Evolutionary conservation across 2,888 invertebrate genomes (phyloP).

Genomic region (Gastracanthus pulcherrimus): DNA sequence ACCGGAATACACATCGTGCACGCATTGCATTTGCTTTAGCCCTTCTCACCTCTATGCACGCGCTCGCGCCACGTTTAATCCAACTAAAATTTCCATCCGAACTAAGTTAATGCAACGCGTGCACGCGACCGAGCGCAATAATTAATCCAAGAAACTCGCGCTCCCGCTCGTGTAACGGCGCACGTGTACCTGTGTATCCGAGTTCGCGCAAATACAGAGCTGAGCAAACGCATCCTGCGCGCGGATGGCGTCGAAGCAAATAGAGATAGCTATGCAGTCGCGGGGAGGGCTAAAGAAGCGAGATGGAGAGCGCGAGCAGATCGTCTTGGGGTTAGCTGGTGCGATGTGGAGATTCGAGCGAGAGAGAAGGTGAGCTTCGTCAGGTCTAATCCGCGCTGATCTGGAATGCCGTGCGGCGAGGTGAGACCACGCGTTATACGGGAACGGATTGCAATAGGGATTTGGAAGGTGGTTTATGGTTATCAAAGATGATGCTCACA

Average conservation of each 20-base stretch:
- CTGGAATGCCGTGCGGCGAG: background rate
- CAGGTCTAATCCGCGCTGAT: background rate
- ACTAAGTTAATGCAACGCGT: background rate
- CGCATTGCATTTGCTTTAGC: background rate
- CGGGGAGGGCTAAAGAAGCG: background rate
- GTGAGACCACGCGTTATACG: no score
- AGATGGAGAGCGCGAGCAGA: background rate
- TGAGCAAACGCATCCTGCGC: no score
- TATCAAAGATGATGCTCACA: no score
- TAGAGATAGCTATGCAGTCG: no score
- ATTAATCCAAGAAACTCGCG: slow-evolving; percentile 37
- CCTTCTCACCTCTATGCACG: background rate
- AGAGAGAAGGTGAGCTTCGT: background rate
- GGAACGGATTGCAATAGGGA: no score
- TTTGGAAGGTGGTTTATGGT: no score
- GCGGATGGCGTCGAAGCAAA: no score
- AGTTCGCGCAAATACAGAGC: no score
- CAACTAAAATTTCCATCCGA: slow-evolving; percentile 24
- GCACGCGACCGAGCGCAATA: background rate
- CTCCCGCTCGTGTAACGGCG: background rate
- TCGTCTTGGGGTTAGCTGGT: background rate
- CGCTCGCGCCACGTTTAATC: background rate
- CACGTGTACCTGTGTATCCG: background rate
- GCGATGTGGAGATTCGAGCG: no score
- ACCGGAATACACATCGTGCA: background rate